phyloP scores from a whole-genome alignment of 2,113 vertebrate genomes.

The Falco punctatus region DNA sequence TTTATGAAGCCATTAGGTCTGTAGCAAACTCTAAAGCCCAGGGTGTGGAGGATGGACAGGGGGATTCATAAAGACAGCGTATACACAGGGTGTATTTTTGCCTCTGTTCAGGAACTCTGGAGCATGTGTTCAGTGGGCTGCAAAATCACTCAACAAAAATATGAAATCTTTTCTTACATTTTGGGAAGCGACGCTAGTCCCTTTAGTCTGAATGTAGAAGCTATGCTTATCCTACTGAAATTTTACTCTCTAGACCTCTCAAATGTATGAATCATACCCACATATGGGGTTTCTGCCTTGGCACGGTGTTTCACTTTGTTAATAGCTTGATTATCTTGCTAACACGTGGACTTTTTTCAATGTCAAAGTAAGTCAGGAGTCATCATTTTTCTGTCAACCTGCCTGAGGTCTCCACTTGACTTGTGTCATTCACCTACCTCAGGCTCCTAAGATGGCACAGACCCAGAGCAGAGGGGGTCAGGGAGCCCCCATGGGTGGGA shows the following conservation, averaged over 20 bases:
- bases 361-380: neutral
- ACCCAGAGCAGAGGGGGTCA: neutral
- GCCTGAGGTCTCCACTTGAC: neutral
- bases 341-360: neutral
- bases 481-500: neutral
- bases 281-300: conserved; percentile 1
- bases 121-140: conserved; percentile 67
- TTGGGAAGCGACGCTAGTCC: neutral
- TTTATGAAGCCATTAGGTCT: neutral
- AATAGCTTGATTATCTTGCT: conserved; percentile 8
- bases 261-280: conserved; percentile 44
- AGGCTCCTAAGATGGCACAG: neutral
- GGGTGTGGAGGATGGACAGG: neutral
- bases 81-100: conserved; percentile 1
- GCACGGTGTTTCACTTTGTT: neutral
- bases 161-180: neutral
- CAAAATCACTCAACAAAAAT: conserved; percentile 44
- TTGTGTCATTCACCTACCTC: neutral
- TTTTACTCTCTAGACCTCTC: conserved; percentile 37
- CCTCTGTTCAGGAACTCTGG: neutral
- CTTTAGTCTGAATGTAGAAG: neutral
- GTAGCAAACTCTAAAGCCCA: neutral
- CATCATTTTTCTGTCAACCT: neutral
- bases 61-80: neutral
- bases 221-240: conserved; percentile 34